phyloP scores from a whole-genome alignment of 2,797 vertebrate species.

The Macropodus opercularis region DNA sequence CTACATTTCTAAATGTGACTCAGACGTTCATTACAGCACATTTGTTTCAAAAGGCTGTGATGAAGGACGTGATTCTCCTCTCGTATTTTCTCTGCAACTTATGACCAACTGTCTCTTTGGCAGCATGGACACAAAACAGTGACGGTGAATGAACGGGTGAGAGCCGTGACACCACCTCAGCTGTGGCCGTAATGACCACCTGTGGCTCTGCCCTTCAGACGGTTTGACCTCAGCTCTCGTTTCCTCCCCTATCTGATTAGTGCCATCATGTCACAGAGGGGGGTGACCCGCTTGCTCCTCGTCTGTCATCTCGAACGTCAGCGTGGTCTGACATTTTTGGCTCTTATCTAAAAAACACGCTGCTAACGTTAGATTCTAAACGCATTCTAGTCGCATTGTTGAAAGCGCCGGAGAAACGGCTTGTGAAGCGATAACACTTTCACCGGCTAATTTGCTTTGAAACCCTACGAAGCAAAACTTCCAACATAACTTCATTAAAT shows the following conservation, averaged over 20 bases:
- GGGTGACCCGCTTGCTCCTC: conserved; percentile 19
- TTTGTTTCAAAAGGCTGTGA: conserved; percentile 17
- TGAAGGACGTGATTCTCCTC: too few relatives aligned
- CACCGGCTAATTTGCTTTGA: too few relatives aligned
- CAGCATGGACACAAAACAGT: too few relatives aligned
- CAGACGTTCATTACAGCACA: conserved; percentile 2
- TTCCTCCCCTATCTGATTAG: conserved; percentile 25
- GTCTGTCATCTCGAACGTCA: background rate
- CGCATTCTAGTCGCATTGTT: background rate
- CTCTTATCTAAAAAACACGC: too few relatives aligned
- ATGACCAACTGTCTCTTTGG: too few relatives aligned
- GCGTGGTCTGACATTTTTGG: background rate
- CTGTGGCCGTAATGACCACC: conserved; percentile 48
- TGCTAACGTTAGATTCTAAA: background rate
- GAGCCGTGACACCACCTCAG: conserved; percentile 12
- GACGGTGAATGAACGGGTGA: too few relatives aligned
- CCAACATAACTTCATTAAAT: background rate
- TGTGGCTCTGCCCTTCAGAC: conserved; percentile 59
- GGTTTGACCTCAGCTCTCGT: conserved; percentile 53
- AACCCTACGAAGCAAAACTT: background rate
- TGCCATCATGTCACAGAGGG: conserved; percentile 37
- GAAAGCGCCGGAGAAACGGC: background rate
- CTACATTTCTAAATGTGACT: conserved; percentile 15
- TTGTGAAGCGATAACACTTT: background rate
- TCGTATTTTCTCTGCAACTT: too few relatives aligned